Conservation (phyloP, 2,113 vertebrate genomes). For the Dolichallabes microphthalmus region DNA sequence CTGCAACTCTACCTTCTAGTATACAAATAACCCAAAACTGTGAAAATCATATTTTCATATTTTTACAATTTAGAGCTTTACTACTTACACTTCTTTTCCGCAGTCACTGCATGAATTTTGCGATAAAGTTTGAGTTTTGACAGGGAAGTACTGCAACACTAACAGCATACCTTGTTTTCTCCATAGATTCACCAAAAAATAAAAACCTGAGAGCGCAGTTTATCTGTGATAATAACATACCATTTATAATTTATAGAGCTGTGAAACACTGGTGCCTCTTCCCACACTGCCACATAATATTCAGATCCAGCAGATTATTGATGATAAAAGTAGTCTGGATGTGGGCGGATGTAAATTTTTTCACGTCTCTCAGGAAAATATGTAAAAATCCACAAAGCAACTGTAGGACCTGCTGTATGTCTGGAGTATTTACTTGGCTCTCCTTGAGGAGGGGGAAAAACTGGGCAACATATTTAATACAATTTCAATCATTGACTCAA, state of each 20-base stretch:
- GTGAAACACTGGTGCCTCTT: slow-evolving; percentile 48
- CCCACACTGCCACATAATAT: slow-evolving; percentile 50
- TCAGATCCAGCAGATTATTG: slow-evolving; percentile 55
- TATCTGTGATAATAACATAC: slow-evolving; percentile 55
- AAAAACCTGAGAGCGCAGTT: slow-evolving; percentile 39
- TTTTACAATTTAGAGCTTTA: background rate
- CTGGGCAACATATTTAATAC: slow-evolving; percentile 6
- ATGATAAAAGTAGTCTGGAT: slow-evolving; percentile 53
- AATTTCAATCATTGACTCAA: slow-evolving; percentile 20
- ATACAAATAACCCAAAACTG: background rate
- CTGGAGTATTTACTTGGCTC: slow-evolving; percentile 15
- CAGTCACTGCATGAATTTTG: background rate
- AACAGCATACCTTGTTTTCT: slow-evolving; percentile 22
- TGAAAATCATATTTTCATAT: background rate
- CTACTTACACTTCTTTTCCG: background rate
- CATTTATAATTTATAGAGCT: slow-evolving; percentile 55
- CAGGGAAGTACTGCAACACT: slow-evolving; percentile 8
- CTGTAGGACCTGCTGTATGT: slow-evolving; percentile 36
- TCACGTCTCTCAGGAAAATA: slow-evolving; percentile 36
- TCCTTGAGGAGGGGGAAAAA: slow-evolving; percentile 14
- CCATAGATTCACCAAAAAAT: slow-evolving; percentile 24
- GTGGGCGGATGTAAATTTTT: slow-evolving; percentile 53
- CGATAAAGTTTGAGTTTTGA: background rate
- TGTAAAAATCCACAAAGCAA: slow-evolving; percentile 48
- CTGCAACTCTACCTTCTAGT: background rate